Evolutionary conservation across 2,797 vertebrate species (phyloP).

Genomic region (Gallirallus australis): DNA sequence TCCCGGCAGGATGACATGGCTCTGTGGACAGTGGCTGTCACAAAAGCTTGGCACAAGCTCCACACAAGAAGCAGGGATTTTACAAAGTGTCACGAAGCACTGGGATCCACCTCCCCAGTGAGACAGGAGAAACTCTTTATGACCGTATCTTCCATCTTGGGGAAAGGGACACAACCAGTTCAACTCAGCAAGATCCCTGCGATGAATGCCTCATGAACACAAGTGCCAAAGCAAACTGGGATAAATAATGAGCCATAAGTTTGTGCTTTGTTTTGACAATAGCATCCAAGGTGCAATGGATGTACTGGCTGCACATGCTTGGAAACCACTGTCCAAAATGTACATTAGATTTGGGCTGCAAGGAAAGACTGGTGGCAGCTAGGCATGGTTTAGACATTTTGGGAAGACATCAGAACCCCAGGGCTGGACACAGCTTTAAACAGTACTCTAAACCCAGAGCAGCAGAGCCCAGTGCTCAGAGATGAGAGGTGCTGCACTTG

Average conservation of each 20-base stretch:
- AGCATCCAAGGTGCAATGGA: background rate
- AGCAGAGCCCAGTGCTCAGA: fast-evolving
- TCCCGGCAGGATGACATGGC: background rate
- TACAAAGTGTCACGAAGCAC: background rate
- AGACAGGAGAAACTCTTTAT: background rate
- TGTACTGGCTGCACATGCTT: background rate
- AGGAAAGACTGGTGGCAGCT: background rate
- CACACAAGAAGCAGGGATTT: background rate
- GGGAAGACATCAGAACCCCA: background rate
- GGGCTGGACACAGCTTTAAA: background rate
- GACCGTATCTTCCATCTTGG: background rate
- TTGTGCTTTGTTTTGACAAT: background rate
- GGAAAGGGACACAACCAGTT: background rate
- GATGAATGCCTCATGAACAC: background rate
- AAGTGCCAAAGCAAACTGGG: background rate
- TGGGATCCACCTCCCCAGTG: background rate
- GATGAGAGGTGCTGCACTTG: background rate
- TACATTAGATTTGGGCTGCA: background rate
- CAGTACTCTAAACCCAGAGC: background rate
- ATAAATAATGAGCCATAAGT: background rate
- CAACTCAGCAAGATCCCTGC: background rate
- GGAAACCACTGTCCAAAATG: background rate
- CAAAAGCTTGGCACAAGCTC: background rate
- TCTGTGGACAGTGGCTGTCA: background rate
- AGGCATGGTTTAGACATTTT: background rate